These are phyloP conservation scores for Pangasius krempfi DNA, from an alignment of 2,797 vertebrate genomes.

Conservation along the genomic window DNA sequence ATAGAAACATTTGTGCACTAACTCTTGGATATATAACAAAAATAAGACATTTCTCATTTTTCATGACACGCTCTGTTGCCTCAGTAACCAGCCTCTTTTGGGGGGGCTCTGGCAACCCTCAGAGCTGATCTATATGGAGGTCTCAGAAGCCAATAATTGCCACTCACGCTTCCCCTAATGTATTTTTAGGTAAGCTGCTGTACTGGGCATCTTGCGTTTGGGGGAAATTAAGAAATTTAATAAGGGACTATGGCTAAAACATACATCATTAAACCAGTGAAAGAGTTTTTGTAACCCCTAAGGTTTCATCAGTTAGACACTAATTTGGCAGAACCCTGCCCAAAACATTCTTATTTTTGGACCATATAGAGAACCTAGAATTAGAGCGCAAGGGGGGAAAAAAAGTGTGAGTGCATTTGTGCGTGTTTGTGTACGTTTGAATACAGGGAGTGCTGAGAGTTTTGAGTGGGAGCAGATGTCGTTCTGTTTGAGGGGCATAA, in stretches of 20 bases:
- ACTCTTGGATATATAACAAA: conserved; percentile 31
- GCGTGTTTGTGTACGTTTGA: conserved; percentile 42
- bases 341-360: conserved; percentile 66
- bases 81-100: conserved; percentile 70
- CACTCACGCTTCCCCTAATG: conserved; percentile 66
- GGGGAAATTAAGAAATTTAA: conserved; percentile 77
- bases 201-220: conserved; percentile 65
- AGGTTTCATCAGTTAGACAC: conserved; percentile 55
- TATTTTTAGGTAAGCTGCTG: conserved; percentile 76
- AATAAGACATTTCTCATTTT: conserved; percentile 36
- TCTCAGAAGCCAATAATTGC: conserved; percentile 77
- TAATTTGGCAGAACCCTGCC: conserved; percentile 64
- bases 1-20: background rate
- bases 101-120: conserved; percentile 63
- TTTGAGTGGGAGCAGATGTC: conserved; percentile 63
- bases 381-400: conserved; percentile 60
- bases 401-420: conserved; percentile 37
- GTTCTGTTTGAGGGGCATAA: conserved; percentile 55
- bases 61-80: conserved; percentile 59
- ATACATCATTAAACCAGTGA: conserved; percentile 75
- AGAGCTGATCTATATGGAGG: conserved; percentile 66
- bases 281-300: conserved; percentile 54
- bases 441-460: conserved; percentile 50
- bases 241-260: conserved; percentile 72
- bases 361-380: conserved; percentile 67